Conservation (phyloP, 1,140 invertebrate species). For the Camponotus pennsylvanicus region DNA sequence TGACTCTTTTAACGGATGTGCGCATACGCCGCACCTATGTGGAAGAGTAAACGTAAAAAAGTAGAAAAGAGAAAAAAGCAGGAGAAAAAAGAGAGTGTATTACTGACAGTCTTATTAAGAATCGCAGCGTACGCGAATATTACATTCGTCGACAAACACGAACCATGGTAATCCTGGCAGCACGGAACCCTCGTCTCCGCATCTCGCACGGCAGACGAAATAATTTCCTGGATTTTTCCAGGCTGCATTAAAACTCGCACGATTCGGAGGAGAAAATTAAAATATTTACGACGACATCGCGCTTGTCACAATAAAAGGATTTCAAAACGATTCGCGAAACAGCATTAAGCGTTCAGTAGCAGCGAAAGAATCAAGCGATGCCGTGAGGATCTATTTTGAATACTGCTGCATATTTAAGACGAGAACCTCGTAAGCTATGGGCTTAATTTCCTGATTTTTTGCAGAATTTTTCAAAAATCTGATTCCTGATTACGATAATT, state of each 20-base stretch:
- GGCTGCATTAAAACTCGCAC: conserved; percentile 23
- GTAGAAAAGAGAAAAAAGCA: conserved; percentile 10
- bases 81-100: conserved; percentile 22
- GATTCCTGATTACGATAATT: neutral
- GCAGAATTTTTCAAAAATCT: neutral
- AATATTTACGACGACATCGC: conserved; percentile 27
- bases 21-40: neutral
- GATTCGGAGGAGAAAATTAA: conserved; percentile 41
- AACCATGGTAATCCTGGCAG: conserved; percentile 26
- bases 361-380: conserved; percentile 7
- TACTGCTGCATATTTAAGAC: neutral
- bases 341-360: neutral
- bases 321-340: conserved; percentile 12
- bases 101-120: conserved; percentile 64
- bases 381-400: neutral
- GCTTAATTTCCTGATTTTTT: neutral
- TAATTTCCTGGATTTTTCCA: conserved; percentile 56
- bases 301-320: conserved; percentile 30
- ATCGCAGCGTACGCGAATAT: conserved; percentile 63
- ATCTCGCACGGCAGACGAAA: conserved; percentile 34
- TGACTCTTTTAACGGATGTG: conserved; percentile 23
- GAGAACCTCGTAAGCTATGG: neutral
- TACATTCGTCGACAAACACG: conserved; percentile 61
- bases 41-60: conserved; percentile 31
- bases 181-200: conserved; percentile 24